Evolutionary conservation across 2,113 vertebrate genomes (phyloP).

Genomic region (Caranx ignobilis): DNA sequence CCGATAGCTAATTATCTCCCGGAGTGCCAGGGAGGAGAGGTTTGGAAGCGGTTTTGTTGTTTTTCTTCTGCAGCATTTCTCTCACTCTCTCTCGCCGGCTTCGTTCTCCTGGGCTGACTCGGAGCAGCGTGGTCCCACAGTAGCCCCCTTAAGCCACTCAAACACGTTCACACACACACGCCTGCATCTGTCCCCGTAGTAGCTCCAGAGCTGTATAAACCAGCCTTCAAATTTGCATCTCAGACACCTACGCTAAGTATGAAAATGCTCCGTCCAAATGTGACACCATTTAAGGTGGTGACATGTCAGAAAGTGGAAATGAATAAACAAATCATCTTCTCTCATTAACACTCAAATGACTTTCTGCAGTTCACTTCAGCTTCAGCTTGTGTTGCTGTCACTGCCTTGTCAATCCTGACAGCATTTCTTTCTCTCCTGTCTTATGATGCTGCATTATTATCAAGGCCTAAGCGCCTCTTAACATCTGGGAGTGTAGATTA

Average conservation of each 20-base stretch:
- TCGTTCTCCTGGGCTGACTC: conserved; percentile 43
- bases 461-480: conserved; percentile 21
- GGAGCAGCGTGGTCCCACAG: conserved; percentile 49
- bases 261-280: conserved; percentile 24
- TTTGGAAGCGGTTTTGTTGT: conserved; percentile 67
- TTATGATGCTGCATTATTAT: conserved; percentile 32
- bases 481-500: conserved; percentile 69
- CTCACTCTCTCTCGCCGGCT: conserved; percentile 14
- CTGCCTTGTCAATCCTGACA: conserved; percentile 16
- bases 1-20: conserved; percentile 77
- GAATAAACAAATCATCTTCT: conserved; percentile 32
- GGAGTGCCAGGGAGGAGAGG: conserved; percentile 62
- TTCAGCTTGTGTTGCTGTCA: conserved; percentile 26
- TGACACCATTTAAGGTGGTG: conserved; percentile 1
- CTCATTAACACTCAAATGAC: conserved; percentile 40
- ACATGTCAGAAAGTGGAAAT: conserved; percentile 16
- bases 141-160: conserved; percentile 33
- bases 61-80: conserved; percentile 46
- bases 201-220: background rate
- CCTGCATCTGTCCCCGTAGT: background rate
- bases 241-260: conserved; percentile 2
- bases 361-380: conserved; percentile 14
- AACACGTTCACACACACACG: background rate
- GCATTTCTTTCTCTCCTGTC: conserved; percentile 9
- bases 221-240: conserved; percentile 38